Conservation (phyloP, 2,888 invertebrate species). For the Lumbricus terrestris region DNA sequence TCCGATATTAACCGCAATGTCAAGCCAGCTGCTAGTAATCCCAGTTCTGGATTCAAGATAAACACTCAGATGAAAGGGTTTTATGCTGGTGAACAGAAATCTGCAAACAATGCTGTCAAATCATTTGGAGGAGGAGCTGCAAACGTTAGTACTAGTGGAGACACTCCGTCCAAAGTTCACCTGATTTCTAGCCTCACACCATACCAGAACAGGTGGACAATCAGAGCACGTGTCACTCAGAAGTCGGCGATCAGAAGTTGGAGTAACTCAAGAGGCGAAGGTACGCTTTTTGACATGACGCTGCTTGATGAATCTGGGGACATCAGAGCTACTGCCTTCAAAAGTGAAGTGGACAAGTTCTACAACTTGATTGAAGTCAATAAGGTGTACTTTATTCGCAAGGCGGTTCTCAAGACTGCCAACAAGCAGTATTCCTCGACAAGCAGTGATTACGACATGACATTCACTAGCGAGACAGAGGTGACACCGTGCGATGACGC, state of each 20-base stretch:
- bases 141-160: constrained; percentile 36
- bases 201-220: constrained; percentile 89
- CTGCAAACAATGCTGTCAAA: neutral
- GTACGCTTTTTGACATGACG: constrained; percentile 88
- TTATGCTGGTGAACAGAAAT: constrained; percentile 6
- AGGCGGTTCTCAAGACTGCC: constrained; percentile 83
- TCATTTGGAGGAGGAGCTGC: constrained; percentile 22
- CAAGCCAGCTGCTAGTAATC: neutral
- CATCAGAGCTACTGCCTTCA: constrained; percentile 87
- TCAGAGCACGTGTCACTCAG: constrained; percentile 81
- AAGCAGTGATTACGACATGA: constrained; percentile 95
- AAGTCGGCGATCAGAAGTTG: constrained; percentile 81
- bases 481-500: constrained; percentile 60
- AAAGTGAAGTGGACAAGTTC: constrained; percentile 81
- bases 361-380: constrained; percentile 81
- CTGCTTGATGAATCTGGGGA: constrained; percentile 91
- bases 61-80: constrained; percentile 3
- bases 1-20: constrained; percentile 3
- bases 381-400: constrained; percentile 79
- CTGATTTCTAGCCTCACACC: constrained; percentile 85
- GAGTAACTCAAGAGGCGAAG: constrained; percentile 89
- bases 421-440: constrained; percentile 82
- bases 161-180: constrained; percentile 60
- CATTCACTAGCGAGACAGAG: constrained; percentile 73
- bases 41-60: neutral